These are phyloP conservation scores for Diorhabda elongata DNA, from an alignment of 1,140 invertebrate genomes.

Conservation along the genomic window DNA sequence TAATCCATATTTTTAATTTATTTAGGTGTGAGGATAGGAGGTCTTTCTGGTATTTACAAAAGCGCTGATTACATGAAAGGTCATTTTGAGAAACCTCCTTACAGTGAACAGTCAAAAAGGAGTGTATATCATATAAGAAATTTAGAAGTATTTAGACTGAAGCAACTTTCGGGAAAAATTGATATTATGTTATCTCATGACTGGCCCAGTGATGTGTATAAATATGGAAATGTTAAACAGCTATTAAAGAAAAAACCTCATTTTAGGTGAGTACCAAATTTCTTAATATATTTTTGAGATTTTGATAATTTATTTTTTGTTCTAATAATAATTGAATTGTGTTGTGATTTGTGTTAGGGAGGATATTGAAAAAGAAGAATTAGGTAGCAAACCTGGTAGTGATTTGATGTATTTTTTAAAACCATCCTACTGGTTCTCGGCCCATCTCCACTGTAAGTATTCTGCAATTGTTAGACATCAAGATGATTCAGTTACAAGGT, in stretches of 20 bases:
- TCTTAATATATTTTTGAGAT: neutral
- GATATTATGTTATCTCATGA: slow-evolving; percentile 96
- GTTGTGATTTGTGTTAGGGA: slow-evolving; percentile 51
- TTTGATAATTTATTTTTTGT: no score
- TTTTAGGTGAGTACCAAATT: slow-evolving; percentile 61
- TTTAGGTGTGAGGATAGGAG: slow-evolving; percentile 78
- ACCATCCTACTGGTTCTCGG: slow-evolving; percentile 94
- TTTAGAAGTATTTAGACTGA: slow-evolving; percentile 74
- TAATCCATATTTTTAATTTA: neutral
- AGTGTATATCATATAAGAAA: slow-evolving; percentile 93
- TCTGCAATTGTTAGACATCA: slow-evolving; percentile 77
- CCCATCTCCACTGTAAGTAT: slow-evolving; percentile 96
- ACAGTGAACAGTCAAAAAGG: slow-evolving; percentile 69
- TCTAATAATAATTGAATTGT: no score
- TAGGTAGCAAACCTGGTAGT: slow-evolving; percentile 82
- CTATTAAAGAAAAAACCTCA: slow-evolving; percentile 82
- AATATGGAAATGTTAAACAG: slow-evolving; percentile 75
- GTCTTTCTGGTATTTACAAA: slow-evolving; percentile 94
- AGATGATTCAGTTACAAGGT: slow-evolving; percentile 66
- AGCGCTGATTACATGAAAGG: slow-evolving; percentile 80
- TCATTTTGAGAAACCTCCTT: slow-evolving; percentile 84
- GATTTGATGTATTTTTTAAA: slow-evolving; percentile 74
- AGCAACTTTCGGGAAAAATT: slow-evolving; percentile 65
- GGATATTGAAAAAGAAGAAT: slow-evolving; percentile 73
- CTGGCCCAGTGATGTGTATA: slow-evolving; percentile 88